A percentile compares a stretch with the other conserved stretches of the same genome.
Evolutionary conservation across 2,797 vertebrate species (phyloP).

Genomic region (Scleropages formosus): DNA sequence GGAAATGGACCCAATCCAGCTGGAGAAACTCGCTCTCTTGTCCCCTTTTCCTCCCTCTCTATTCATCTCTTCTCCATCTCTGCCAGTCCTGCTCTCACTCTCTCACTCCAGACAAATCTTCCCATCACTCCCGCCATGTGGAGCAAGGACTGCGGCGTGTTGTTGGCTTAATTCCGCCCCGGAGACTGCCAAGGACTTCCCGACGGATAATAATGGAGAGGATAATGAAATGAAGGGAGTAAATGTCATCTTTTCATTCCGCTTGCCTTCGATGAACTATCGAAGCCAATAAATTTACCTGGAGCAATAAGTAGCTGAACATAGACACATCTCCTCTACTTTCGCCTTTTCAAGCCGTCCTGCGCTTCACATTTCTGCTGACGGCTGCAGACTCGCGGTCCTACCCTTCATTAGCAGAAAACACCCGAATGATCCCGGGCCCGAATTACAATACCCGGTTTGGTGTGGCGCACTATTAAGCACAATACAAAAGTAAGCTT

Average conservation of each 20-base stretch:
- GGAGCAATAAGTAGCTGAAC: background rate
- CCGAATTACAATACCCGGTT: constrained; percentile 3
- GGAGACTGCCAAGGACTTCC: background rate
- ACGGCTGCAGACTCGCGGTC: background rate
- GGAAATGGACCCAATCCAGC: background rate
- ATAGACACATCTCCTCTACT: background rate
- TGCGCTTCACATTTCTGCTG: background rate
- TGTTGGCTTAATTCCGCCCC: background rate
- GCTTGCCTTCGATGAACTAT: no score
- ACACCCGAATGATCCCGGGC: constrained; percentile 1
- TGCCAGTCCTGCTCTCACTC: background rate
- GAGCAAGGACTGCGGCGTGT: background rate
- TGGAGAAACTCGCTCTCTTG: background rate
- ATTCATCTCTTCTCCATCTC: background rate
- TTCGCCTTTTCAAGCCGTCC: background rate
- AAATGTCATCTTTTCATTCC: background rate
- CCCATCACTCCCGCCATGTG: background rate
- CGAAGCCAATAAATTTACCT: no score
- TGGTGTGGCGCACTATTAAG: background rate
- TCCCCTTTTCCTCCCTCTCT: background rate
- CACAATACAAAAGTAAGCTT: background rate
- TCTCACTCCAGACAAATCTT: constrained; percentile 7
- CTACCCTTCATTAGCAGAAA: constrained; percentile 19
- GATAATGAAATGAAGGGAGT: background rate
- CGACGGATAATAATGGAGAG: background rate